Conservation (phyloP, 1,140 invertebrate species). For the Panulirus ornatus region DNA sequence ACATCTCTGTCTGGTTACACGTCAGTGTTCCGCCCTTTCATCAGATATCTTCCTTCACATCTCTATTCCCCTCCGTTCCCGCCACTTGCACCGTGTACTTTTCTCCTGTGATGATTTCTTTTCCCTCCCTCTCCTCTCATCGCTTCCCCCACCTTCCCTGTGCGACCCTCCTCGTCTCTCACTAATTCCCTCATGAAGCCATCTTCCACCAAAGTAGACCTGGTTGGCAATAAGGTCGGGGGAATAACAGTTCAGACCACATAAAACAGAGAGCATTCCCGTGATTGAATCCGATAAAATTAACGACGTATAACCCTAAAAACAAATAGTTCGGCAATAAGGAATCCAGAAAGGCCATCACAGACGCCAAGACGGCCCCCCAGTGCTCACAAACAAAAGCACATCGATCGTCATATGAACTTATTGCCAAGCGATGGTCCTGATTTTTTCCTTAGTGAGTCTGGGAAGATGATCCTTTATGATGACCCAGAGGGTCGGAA, state of each 20-base stretch:
- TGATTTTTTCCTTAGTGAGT: neutral
- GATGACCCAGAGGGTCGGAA: neutral
- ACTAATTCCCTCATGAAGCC: too few species aligned
- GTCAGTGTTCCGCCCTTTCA: too few species aligned
- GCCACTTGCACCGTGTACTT: too few species aligned
- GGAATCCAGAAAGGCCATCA: constrained; percentile 29
- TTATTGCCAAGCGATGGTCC: neutral
- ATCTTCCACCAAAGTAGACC: too few species aligned
- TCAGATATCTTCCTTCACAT: too few species aligned
- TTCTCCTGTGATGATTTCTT: too few species aligned
- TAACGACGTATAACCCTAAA: constrained; percentile 44
- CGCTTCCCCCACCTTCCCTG: too few species aligned
- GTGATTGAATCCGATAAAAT: constrained; percentile 56
- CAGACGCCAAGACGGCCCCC: constrained; percentile 17
- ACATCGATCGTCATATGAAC: constrained; percentile 20
- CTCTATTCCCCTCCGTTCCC: too few species aligned
- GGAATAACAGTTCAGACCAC: neutral
- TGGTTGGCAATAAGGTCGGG: neutral
- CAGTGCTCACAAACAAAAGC: neutral
- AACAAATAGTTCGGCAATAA: constrained; percentile 51
- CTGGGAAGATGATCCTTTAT: neutral
- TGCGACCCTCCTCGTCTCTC: too few species aligned
- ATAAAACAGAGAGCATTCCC: constrained; percentile 25
- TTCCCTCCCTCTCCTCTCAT: too few species aligned
- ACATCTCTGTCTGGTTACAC: too few species aligned